phyloP scores from a whole-genome alignment of 2,888 invertebrate species.

The Nephrotoma guestfalica region DNA sequence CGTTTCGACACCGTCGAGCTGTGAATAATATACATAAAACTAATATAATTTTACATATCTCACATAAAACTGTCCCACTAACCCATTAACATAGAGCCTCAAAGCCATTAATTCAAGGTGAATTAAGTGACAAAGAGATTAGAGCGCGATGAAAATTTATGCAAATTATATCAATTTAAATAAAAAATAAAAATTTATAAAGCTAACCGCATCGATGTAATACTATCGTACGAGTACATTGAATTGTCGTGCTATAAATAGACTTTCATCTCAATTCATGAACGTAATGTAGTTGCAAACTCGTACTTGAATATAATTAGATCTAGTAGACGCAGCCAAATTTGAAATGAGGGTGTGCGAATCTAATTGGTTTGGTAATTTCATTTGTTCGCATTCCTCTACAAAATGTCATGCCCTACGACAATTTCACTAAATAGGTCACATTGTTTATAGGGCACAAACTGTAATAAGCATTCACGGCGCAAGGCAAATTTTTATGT shows the following conservation, averaged over 20 bases:
- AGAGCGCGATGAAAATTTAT: background rate
- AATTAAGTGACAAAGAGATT: background rate
- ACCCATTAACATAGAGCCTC: background rate
- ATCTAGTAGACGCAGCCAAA: background rate
- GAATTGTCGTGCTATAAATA: background rate
- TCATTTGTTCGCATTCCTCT: background rate
- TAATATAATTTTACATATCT: background rate
- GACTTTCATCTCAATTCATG: background rate
- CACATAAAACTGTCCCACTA: background rate
- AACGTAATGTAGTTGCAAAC: background rate
- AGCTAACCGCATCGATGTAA: background rate
- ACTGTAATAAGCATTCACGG: background rate
- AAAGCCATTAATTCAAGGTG: background rate
- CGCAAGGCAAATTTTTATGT: background rate
- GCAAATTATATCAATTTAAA: background rate
- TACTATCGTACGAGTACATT: too few species aligned
- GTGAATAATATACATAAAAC: too few species aligned
- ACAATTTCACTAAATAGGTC: background rate
- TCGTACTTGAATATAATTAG: too few species aligned
- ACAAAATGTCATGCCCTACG: background rate
- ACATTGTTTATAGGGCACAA: background rate
- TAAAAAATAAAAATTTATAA: background rate
- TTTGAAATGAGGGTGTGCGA: background rate
- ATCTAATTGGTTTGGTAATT: background rate
- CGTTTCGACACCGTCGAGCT: too few species aligned